phyloP scores from a whole-genome alignment of 2,113 vertebrate species.

The Australoheros scitulus region DNA sequence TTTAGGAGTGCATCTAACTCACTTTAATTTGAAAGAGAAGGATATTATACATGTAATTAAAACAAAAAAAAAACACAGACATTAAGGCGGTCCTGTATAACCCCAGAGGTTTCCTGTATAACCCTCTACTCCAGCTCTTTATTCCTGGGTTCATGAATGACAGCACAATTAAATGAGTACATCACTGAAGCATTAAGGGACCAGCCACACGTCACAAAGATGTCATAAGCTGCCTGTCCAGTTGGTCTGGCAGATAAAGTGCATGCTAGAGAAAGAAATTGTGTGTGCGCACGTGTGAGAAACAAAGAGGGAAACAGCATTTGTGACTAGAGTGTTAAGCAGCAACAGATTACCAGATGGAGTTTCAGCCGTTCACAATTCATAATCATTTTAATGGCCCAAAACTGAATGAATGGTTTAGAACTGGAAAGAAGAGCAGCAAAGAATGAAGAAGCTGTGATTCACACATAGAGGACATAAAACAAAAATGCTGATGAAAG shows the following conservation, averaged over 20 bases:
- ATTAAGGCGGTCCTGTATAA: constrained; percentile 29
- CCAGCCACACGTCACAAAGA: constrained; percentile 49
- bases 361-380: constrained; percentile 38
- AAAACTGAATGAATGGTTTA: constrained; percentile 24
- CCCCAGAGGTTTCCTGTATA: background rate
- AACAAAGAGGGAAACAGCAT: constrained; percentile 1
- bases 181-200: constrained; percentile 60
- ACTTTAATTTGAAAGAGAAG: constrained; percentile 32
- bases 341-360: constrained; percentile 45
- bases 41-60: constrained; percentile 9
- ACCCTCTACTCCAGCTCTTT: constrained; percentile 22
- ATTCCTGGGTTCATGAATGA: constrained; percentile 52
- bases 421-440: constrained; percentile 8
- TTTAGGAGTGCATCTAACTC: background rate
- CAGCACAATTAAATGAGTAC: constrained; percentile 64
- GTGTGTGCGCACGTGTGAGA: background rate
- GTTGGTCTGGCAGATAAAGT: constrained; percentile 12
- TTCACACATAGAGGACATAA: background rate
- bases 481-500: background rate
- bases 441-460: constrained; percentile 5
- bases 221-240: constrained; percentile 58
- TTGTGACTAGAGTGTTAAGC: constrained; percentile 52
- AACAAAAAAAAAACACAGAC: background rate
- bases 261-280: background rate
- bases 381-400: constrained; percentile 51